Evolutionary conservation across 2,797 vertebrate species (phyloP), one percentile per base, ranked within the genome.

Genomic region (Perodicticus potto): DNA sequence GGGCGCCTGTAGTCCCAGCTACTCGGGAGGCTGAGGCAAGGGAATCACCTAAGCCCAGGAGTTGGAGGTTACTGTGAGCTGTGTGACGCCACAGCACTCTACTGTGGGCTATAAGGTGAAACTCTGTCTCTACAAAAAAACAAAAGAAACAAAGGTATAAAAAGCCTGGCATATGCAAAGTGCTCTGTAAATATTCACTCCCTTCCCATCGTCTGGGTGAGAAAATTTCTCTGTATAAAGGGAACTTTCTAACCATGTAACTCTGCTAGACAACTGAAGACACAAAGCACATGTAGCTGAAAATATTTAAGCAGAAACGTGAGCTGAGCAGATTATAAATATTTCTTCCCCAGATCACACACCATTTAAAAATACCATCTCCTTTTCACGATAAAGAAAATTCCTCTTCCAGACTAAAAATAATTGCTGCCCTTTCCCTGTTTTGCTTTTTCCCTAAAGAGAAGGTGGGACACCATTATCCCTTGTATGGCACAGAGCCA

Each of bases 341-440:
- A 86, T 95, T 92, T 96, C 92, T 74, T 65, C 34, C 74, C 91
- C 19, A 91, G 69, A 63, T 84, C 53, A 95, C 17, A 0, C 22
- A 78, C 3, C 73, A 90, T 59, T 96, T 89, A 86, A 95, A 96
- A 94, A 92, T 53, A 96, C 25, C 7, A 6, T 69, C 59, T 73
- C 86, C 76, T 92, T 84, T 73, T 85, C 25, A 53, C 43, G 85
- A 95, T 88, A 96, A 65, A 22, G 37, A 80, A 96, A 94, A 86
- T 59, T 45, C 77, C 80, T 88, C 49, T 78, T 94, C 37, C 67
- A 87, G n/a, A 73, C 57, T 43, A 32, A 81, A 88, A 34, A 13
- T 59, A 78, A 96, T 73, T n/a, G 86, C 49, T 94, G 81, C 80
- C 86, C 45, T 72, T 76, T 63, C 57, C 13, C 11, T 59, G 76